Conservation (phyloP, 2,113 vertebrate genomes). For the Sclerurus mexicanus region DNA sequence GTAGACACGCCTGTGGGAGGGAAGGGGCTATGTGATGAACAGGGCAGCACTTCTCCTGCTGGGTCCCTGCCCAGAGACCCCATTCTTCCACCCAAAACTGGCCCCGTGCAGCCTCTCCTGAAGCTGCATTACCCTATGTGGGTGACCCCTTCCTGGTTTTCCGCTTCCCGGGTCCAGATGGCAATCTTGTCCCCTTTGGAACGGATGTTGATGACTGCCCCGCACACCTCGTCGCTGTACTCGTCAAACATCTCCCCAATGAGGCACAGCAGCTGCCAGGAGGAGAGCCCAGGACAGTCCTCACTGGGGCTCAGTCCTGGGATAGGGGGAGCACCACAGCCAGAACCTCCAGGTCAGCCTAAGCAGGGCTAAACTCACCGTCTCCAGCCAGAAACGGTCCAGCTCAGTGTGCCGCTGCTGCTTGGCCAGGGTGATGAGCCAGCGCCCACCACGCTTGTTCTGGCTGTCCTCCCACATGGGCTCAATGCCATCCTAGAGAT, state of each 20-base stretch:
- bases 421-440: slow-evolving; percentile 85
- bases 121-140: slow-evolving; percentile 77
- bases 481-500: slow-evolving; percentile 80
- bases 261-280: slow-evolving; percentile 80
- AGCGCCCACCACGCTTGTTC: slow-evolving; percentile 86
- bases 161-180: slow-evolving; percentile 83
- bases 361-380: slow-evolving; percentile 39
- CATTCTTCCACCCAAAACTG: not conserved
- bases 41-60: not conserved
- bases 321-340: fast-evolving
- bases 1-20: slow-evolving; percentile 73
- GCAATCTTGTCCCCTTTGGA: slow-evolving; percentile 88
- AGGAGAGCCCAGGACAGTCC: not conserved
- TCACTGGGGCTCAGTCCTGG: fast-evolving
- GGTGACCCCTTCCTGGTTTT: slow-evolving; percentile 78
- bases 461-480: slow-evolving; percentile 89
- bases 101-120: fast-evolving
- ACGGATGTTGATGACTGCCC: slow-evolving; percentile 84
- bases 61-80: not conserved
- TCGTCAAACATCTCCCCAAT: slow-evolving; percentile 84
- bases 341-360: too few species aligned
- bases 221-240: slow-evolving; percentile 78
- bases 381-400: slow-evolving; percentile 86
- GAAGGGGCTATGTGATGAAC: not conserved
- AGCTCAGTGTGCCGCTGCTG: slow-evolving; percentile 82